Evolutionary conservation across 2,797 vertebrate genomes (phyloP), one percentile per base, ranked within the genome.

Genomic region (Rhinogobio ventralis): DNA sequence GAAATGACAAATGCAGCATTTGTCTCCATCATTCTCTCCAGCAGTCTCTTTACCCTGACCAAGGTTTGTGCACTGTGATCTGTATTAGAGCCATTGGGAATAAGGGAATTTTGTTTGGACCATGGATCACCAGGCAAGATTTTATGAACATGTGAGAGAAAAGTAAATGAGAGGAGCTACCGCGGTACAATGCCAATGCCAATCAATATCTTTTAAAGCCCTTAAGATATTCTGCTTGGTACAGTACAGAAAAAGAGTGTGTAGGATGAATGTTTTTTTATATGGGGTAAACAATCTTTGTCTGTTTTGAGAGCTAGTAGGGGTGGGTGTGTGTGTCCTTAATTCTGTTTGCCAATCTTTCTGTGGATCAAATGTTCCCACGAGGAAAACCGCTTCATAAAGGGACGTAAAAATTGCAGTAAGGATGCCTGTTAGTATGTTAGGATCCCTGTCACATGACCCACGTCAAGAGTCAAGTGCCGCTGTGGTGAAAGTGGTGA

Each of bases 81-180:
- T 82, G 79, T 79, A 11, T 78, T 79, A 28, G 81, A 88, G 83
- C 51, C 17, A 72, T 53, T 84, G 55, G 64, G 75, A 83, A 80
- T 77, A 51, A n/a, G 57, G 64, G 81, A 71, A 62, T 84, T 81
- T 68, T 88, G 67, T 77, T 84, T 76, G 81, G 78, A 30, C 57
- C 74, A 69, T 68, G 79, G 84, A 84, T 82, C 60, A 71, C 68
- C 82, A 69, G 79, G 49, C 10, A 81, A 76, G 55, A 51, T 36
- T 72, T 42, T 57, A 39, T 49, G 79, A 84, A 88, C 74, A 57
- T 85, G 60, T 86, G 78, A 84, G 72, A 33, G 7, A 75, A 75
- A 30, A 82, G 78, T 83, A 79, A 86, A 85, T 69, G 67, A 79
- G 42, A 75, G 60, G 49, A 2, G 49, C 49, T 53, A 39, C 49